Percentiles rank a stretch among this genome's conserved stretches.
Conservation (phyloP, 2,797 vertebrate species). For the Danionella dracula region DNA sequence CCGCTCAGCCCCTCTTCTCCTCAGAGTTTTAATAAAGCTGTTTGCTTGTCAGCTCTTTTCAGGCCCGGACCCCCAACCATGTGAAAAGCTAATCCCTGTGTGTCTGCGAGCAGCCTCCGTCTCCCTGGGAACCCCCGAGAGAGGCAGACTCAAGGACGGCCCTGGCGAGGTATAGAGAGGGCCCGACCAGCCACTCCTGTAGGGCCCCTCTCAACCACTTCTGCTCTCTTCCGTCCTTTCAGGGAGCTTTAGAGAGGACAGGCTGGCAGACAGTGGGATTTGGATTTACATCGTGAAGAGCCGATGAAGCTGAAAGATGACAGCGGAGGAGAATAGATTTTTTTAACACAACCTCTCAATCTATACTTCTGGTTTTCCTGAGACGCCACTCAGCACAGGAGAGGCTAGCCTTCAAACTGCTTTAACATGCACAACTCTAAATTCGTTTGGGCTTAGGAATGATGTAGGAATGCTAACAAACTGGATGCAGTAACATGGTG, state of each 20-base stretch:
- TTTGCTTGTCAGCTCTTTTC: constrained; percentile 83
- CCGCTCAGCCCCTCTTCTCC: constrained; percentile 47
- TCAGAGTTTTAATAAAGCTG: constrained; percentile 84
- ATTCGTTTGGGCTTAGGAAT: no score
- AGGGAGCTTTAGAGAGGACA: constrained; percentile 63
- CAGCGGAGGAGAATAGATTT: constrained; percentile 67
- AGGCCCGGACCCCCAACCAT: constrained; percentile 79
- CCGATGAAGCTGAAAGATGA: constrained; percentile 70
- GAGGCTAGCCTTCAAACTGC: no score
- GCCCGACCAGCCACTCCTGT: constrained; percentile 43
- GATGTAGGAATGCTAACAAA: no score
- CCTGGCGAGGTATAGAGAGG: constrained; percentile 47
- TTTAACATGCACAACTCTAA: no score
- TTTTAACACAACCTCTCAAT: constrained; percentile 49
- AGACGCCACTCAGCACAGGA: no score
- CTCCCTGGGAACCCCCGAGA: constrained; percentile 79
- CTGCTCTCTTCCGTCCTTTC: constrained; percentile 49
- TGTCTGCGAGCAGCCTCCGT: constrained; percentile 65
- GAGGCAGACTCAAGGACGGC: constrained; percentile 54
- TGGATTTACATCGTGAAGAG: constrained; percentile 66
- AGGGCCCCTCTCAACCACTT: constrained; percentile 44
- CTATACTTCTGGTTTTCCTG: no score
- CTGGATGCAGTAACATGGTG: no score
- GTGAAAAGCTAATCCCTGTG: constrained; percentile 82
- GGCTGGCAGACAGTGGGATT: constrained; percentile 61